Base-by-base conservation (phyloP, 2,888 invertebrate species). In the Drosophila neotestacea region DNA sequence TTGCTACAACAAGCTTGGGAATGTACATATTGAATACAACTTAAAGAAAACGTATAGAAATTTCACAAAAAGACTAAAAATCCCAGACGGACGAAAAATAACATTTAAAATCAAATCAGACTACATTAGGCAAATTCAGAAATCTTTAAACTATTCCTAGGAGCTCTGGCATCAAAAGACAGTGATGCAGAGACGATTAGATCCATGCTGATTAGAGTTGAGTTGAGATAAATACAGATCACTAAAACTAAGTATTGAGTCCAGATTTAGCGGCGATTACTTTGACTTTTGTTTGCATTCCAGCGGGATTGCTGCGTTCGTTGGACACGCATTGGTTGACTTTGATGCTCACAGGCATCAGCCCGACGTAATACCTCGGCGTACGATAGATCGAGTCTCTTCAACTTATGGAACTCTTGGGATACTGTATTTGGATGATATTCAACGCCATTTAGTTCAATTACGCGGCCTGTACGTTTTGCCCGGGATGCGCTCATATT, bases 331-430 rank as follows among this genome's bases (percentile, higher is more conserved):
- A 44, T 38, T 5, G 70, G 54, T 11, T 70, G 79, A 59, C 64
- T 80, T 44, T 85, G 72, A 30, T 90, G 90, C 64, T 91, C 92
- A 60, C 92, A 92, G 65, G 89, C 89, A 70, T 92, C 93, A 7
- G 92, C 95, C 91, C 95, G 95, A 76, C 96, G 94, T 73, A 97
- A 93, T 22, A 96, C 97, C 92, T 97, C 97, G 6, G 97, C 97
- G 91, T 97, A 97, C 11, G 97, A 96, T 90, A 96, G 94, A 88
- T 97, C 97, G 56, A 97, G 93, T 89, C 95, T 95, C 90, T 96
- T 95, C 67, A 97, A 93, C 90, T 96, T 96, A 90, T 96, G 95
- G 77, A 97, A 95, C 85, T 97, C 96, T 89, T 96, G 96, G 10
- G 97, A 96, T 6, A 96, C 97, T 7, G 95, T 94, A 92, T 96